phyloP scores from a whole-genome alignment of 1,140 invertebrate genomes.

The Phocides pigmalion region DNA sequence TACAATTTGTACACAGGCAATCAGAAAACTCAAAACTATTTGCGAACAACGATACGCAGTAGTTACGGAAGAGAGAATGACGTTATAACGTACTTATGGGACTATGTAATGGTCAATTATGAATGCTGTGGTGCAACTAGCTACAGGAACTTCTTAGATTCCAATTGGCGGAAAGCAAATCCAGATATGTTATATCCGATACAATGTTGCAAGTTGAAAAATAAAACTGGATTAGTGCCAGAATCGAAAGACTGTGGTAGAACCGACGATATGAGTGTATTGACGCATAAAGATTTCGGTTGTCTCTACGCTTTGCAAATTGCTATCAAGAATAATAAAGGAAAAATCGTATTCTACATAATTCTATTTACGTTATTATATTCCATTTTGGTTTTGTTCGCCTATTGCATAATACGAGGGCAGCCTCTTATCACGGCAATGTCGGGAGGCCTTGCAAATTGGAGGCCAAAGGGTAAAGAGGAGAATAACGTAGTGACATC shows the following conservation, averaged over 20 bases:
- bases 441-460: conserved; percentile 26
- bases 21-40: conserved; percentile 49
- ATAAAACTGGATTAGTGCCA: conserved; percentile 51
- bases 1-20: conserved; percentile 71
- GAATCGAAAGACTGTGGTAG: conserved; percentile 54
- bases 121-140: conserved; percentile 65
- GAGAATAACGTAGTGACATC: conserved; percentile 35
- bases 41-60: conserved; percentile 45
- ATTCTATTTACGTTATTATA: conserved; percentile 48
- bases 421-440: conserved; percentile 53
- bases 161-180: conserved; percentile 57
- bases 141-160: conserved; percentile 58
- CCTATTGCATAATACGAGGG: conserved; percentile 65
- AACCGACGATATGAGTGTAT: conserved; percentile 27
- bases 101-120: conserved; percentile 69
- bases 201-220: conserved; percentile 63
- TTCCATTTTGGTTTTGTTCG: conserved; percentile 54
- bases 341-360: conserved; percentile 59
- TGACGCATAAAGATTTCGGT: conserved; percentile 49
- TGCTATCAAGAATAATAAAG: conserved; percentile 54
- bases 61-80: conserved; percentile 70
- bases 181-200: conserved; percentile 56
- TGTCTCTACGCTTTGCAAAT: conserved; percentile 59
- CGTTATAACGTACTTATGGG: conserved; percentile 58
- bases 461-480: conserved; percentile 41